Evolutionary conservation across 2,113 vertebrate species (phyloP), one percentile per base, ranked within the genome.

Genomic region (Hipposideros armiger): DNA sequence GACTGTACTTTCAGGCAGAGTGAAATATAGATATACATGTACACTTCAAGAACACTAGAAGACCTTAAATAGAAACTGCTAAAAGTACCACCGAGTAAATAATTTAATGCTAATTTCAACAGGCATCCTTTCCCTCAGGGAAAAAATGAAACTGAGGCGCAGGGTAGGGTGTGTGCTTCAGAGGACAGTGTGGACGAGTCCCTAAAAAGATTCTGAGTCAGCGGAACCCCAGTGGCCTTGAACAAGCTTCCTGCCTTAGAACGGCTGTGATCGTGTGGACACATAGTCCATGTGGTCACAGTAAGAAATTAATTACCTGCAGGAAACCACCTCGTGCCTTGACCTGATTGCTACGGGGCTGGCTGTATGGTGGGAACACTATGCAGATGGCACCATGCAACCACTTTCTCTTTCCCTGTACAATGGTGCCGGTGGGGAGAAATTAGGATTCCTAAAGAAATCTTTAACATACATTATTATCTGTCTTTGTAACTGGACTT

Each of bases 261-360:
- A 89, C 24, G 86, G 93, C 87, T 78, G 50, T 83, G 87, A 95
- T 70, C 24, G 45, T 50, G 82, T 50, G 64, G 86, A 86, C 82
- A 82, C 20, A 16, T 45, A 93, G 97, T 81, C 94, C 97, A 96
- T 96, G 97, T 96, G 96, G 97, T 83, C 96, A 91, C 97, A 95
- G 97, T 14, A 60, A 95, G 97, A 83, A 94, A 86, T 92, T 97
- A 97, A 97, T 96, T 96, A 95, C 67, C 87, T 92, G 93, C 26
- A 95, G 96, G 90, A 97, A 97, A 93, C n/a, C 42, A 56, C 84
- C 92, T 90, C 87, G 78, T 52, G 91, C 62, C 14, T 9, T 95
- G 95, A 97, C 97, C 97, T 95, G 81, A 92, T 96, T 97, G 94
- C 80, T 80, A 62, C 87, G 69, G 54, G 81, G 85, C 52, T 15